Evolutionary conservation across 2,797 vertebrate genomes (phyloP).

Genomic region (Serranus cabrilla): DNA sequence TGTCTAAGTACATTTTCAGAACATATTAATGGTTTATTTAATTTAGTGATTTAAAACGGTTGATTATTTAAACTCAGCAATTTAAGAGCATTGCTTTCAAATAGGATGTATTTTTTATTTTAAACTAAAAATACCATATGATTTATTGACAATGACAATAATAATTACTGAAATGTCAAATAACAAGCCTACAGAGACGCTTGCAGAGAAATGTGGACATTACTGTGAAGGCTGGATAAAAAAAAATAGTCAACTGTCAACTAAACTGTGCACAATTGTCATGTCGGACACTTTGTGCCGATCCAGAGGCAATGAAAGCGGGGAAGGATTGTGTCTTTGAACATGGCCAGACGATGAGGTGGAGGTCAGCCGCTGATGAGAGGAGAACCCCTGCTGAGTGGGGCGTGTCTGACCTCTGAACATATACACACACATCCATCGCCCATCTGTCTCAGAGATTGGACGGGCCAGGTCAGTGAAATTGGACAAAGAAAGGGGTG

Average conservation of each 20-base stretch:
- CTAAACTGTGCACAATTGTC: conserved; percentile 11
- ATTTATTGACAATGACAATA: background rate
- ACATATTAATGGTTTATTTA: background rate
- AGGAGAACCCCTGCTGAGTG: conserved; percentile 76
- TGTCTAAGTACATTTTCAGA: background rate
- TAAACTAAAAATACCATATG: background rate
- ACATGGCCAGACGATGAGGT: conserved; percentile 77
- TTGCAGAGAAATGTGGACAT: background rate
- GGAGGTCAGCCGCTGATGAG: conserved; percentile 80
- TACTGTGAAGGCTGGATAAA: background rate
- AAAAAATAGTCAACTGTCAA: background rate
- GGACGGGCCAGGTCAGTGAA: conserved; percentile 57
- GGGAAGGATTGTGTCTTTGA: conserved; percentile 72
- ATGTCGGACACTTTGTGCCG: conserved; percentile 14
- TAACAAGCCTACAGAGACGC: background rate
- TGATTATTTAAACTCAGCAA: background rate
- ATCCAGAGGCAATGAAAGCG: conserved; percentile 44
- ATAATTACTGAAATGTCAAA: background rate
- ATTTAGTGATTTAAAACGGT: background rate
- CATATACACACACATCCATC: conserved; percentile 66
- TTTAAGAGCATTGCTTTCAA: background rate
- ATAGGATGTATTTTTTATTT: background rate
- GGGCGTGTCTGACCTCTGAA: conserved; percentile 79
- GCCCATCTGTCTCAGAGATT: conserved; percentile 79
- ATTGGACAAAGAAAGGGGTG: conserved; percentile 51